Evolutionary conservation across 1,140 invertebrate genomes (phyloP), one percentile per base, ranked within the genome.

Genomic region (Diorhabda sublineata): DNA sequence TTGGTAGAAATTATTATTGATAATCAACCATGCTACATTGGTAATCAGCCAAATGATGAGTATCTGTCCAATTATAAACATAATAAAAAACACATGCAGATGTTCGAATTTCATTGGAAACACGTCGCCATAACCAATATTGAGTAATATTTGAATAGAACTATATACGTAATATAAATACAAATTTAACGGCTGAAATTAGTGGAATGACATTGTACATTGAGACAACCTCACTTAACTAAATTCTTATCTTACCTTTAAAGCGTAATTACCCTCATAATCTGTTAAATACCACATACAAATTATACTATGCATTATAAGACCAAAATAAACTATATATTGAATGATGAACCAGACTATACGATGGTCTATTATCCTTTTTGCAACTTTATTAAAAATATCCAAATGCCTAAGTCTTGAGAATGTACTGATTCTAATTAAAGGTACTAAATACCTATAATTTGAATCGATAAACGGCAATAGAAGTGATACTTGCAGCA

Each of bases 51-150:
- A 76, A 8, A 81, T 81, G 47, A 80, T 81, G n/a, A 83, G 64
- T 58, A 80, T 69, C 73, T 82, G 83, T 5, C 82, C 82, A 43
- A 82, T 57, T 61, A 84, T 68, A 43, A 80, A 78, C 11, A 80
- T 78, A n/a, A 79, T 61, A 5, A 79, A 78, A 5, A 79, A 81
- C 57, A 72, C 74, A 2, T 81, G 70, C 71, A 82, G 79, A 75
- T 84, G 82, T 41, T 68, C 68, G 41, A 79, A 78, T 42, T 78
- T 82, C 3, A 79, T 78, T 58, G 82, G 82, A 66, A 82, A 82
- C 44, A 84, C 75, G 67, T 82, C 82, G 11, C 82, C 82, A 9
- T 83, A 71, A 5, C 82, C 81, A 72, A 82, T 80, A 45, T 80
- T 82, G 9, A 82, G 80, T 11, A 83, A 76, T 71, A 80, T 78